Evolutionary conservation across 2,888 invertebrate species (phyloP), one percentile per base, ranked within the genome.

Genomic region (Lithophane leautieri): DNA sequence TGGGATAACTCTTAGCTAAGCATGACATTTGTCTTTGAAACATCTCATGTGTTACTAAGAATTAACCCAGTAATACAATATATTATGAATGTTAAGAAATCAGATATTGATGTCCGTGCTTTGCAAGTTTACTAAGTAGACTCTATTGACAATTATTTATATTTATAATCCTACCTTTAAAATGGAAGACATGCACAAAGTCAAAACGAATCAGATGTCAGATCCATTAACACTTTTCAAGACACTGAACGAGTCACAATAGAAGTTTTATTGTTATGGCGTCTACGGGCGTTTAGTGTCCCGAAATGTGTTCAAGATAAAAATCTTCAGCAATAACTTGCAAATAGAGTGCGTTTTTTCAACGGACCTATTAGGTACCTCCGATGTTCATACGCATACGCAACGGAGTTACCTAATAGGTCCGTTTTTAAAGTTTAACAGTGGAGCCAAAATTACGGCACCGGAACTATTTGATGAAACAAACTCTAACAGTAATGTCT

Each of bases 51-150:
- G 54, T 58, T 42, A n/a, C 70, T 71, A 61, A 40, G 61, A 69
- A 47, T 65, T 14, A 28, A 66, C 16, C 25, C 40, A 56, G 44
- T 28, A 47, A 69, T 65, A 65, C 62, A 81, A 74, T 70, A 60
- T 70, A 50, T 71, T 71, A 67, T 65, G 54, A 74, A 52, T 68
- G 50, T 75, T 74, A 58, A 82, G 58, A 25, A 62, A 66, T 81
- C 82, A 50, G 66, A 82, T 81, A 68, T 70, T 66, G 72, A 76
- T 76, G 54, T 44, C 72, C 52, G 19, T 70, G 62, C 56, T 76
- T 76, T 47, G 22, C 61, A 9, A 82, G 77, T 60, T 72, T 6
- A 61, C 63, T 71, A 69, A 62, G 76, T 85, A 76, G 77, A 67
- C 34, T 19, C 60, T 67, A 61, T 67, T 61, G 34, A 19, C 19